A percentile compares a stretch with the other conserved stretches of the same genome.
Conservation (phyloP, 2,888 invertebrate species). For the Eudasyphora cyanicolor region DNA sequence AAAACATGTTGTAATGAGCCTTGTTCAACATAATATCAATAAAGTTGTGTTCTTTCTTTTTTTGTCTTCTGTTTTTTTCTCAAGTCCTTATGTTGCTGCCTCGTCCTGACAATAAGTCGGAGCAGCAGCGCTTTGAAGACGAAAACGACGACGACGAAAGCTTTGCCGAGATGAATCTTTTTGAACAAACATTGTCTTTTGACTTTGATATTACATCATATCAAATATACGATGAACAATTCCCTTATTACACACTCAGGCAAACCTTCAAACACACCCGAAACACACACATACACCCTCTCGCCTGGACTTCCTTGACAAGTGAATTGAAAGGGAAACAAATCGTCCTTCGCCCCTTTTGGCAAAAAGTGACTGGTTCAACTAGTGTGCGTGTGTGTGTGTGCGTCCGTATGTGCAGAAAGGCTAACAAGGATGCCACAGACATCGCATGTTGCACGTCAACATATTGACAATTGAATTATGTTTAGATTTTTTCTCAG, state of each 20-base stretch:
- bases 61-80: conserved; percentile 26
- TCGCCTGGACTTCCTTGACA: neutral
- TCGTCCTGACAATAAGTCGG: neutral
- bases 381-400: neutral
- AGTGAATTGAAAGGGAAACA: conserved; percentile 45
- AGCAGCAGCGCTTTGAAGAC: neutral
- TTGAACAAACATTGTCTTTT: conserved; percentile 58
- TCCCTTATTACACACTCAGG: neutral
- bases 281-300: neutral
- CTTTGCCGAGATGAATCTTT: conserved; percentile 12
- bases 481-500: conserved; percentile 57
- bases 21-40: conserved; percentile 71
- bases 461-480: conserved; percentile 68
- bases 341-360: neutral
- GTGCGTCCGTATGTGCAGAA: too few species aligned
- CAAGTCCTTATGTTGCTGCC: neutral
- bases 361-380: conserved; percentile 34
- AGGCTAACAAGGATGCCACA: too few species aligned
- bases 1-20: conserved; percentile 72
- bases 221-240: conserved; percentile 39
- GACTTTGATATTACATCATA: conserved; percentile 55
- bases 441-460: conserved; percentile 68
- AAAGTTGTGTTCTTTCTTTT: conserved; percentile 64
- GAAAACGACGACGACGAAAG: too few species aligned
- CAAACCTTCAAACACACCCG: neutral